These are phyloP conservation scores for Xiphias gladius DNA, from an alignment of 2,113 vertebrate species.

Conservation along the genomic window DNA sequence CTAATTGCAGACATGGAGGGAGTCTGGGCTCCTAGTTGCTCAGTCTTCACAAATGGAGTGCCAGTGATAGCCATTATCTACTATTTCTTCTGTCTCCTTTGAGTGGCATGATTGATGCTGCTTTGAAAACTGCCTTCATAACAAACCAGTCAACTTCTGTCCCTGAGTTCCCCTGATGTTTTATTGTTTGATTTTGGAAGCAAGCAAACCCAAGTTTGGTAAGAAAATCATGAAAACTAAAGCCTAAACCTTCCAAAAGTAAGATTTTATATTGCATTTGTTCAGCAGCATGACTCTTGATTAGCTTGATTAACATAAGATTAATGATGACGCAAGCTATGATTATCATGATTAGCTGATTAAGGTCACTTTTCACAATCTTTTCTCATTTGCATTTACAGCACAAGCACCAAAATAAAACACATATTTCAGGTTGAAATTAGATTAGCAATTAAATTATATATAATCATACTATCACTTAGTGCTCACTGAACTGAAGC, in stretches of 20 bases:
- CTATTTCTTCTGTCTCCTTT: constrained; percentile 35
- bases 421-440: constrained; percentile 6
- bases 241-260: neutral
- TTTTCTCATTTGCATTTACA: constrained; percentile 42
- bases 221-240: neutral
- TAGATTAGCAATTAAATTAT: constrained; percentile 19
- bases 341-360: constrained; percentile 35
- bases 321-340: constrained; percentile 25
- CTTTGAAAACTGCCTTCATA: constrained; percentile 63
- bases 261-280: neutral
- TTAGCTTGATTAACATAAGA: constrained; percentile 25
- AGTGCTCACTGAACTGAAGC: constrained; percentile 26
- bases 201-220: neutral
- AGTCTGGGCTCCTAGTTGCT: constrained; percentile 32
- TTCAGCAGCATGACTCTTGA: constrained; percentile 4
- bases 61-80: constrained; percentile 43
- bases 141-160: constrained; percentile 15
- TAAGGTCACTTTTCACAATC: constrained; percentile 6
- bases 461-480: constrained; percentile 20
- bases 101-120: constrained; percentile 56
- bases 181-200: constrained; percentile 9
- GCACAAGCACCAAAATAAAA: constrained; percentile 42
- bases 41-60: constrained; percentile 28
- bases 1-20: constrained; percentile 49
- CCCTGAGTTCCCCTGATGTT: neutral